Evolutionary conservation across 2,888 invertebrate species (phyloP), one percentile per base, ranked within the genome.

Genomic region (Helobdella robusta): DNA sequence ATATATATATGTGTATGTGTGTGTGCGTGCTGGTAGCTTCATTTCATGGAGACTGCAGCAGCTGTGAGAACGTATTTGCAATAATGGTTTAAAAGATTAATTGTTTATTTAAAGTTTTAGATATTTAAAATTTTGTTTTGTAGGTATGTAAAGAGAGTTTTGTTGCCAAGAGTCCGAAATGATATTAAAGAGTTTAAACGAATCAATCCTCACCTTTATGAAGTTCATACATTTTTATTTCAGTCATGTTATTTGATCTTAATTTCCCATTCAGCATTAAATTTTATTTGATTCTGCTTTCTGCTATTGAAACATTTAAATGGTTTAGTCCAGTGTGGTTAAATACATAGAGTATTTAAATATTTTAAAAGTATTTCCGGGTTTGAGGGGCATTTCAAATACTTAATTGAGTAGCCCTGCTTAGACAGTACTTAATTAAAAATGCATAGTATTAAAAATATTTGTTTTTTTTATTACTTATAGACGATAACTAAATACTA

Each of bases 201-300:
- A 75, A 82, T 98, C 1, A 98, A 98, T 81, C 91, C 91, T 78
- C 97, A 98, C 80, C 82, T 99, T 34, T 98, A 94, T 79, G 91
- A 92, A n/a, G 44, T n/a, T 40, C 44, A 40, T 11, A 15, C 44
- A 15, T 40, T 40, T 40, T 11, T 40, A 15, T 40, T 40, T 15
- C n/a, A n/a, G 11, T 40, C 44, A 15, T 40, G n/a, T 40, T 15
- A 40, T 40, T 11, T 40, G n/a, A 40, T 40, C 44, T 40, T 11
- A 15, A 11, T 40, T 15, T n/a, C n/a, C 11, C n/a, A 15, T 40
- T 11, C 11, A 40, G 44, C 11, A 15, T 40, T 40, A n/a, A n/a
- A n/a, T n/a, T n/a, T n/a, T n/a, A n/a, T n/a, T n/a, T n/a, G n/a
- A n/a, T n/a, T n/a, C n/a, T n/a, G n/a, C n/a, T n/a, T n/a, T n/a